A percentile compares a stretch with the other conserved stretches of the same genome.
Evolutionary conservation across 1,140 invertebrate species (phyloP).

Genomic region (Asbolus verrucosus): DNA sequence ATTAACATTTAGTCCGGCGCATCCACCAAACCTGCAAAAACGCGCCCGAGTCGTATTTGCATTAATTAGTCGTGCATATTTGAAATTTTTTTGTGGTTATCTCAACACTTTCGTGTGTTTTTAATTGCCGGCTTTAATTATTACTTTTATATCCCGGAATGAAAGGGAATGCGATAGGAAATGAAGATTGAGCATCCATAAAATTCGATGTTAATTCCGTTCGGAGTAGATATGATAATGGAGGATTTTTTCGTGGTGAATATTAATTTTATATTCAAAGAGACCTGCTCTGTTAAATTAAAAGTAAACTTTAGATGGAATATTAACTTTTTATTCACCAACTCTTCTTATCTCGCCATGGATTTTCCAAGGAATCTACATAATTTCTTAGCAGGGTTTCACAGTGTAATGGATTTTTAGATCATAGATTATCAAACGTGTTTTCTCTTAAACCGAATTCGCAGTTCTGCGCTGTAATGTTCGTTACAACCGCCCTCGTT

Average conservation of each 20-base stretch:
- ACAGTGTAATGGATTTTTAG: constrained; percentile 25
- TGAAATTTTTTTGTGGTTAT: no score
- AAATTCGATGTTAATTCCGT: constrained; percentile 7
- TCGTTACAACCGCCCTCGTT: constrained; percentile 4
- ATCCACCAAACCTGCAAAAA: no score
- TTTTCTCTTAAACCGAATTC: not conserved
- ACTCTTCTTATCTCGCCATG: constrained; percentile 17
- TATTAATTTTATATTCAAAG: constrained; percentile 35
- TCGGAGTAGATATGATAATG: constrained; percentile 15
- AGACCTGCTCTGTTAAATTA: constrained; percentile 45
- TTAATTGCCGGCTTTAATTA: no score
- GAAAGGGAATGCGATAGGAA: not conserved
- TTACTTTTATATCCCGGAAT: not conserved
- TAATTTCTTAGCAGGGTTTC: constrained; percentile 41
- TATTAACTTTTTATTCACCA: constrained; percentile 46
- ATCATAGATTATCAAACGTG: constrained; percentile 17
- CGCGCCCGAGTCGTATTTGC: no score
- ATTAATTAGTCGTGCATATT: no score
- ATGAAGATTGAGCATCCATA: not conserved
- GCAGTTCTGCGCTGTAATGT: not conserved
- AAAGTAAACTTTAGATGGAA: constrained; percentile 49
- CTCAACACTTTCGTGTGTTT: no score
- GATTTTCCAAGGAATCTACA: constrained; percentile 42
- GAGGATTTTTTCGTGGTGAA: constrained; percentile 28
- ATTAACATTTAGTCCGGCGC: no score